Evolutionary conservation across 2,888 invertebrate genomes (phyloP), one percentile per base, ranked within the genome.

Genomic region (Gasteruption jaculator): DNA sequence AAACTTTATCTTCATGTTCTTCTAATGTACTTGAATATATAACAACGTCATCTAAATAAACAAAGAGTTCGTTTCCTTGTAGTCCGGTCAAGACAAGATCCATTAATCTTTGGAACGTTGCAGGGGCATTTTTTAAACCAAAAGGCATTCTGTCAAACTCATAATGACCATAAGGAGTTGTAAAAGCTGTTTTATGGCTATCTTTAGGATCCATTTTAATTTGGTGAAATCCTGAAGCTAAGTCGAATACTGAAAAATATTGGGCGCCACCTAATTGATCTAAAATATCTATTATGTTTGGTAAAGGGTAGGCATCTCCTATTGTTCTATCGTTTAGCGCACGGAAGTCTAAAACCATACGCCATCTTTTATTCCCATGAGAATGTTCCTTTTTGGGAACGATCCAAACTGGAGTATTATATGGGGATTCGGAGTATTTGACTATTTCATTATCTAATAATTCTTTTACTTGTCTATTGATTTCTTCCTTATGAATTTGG

Each of bases 111-210:
- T 70, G 69, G 35, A 72, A 71, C 0, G 67, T 67, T 1, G 65
- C 60, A 1, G 72, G 71, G 1, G 71, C 68, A 42, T 68, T 70
- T 54, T 63, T 65, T 6, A 73, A 55, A 2, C 65, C 71, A 47
- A 71, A 65, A 0, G 65, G 65, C 59, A 69, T 61, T 14, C 65
- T 38, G 5, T 43, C 49, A 36, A 55, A 71, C 45, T 70, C 59
- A 33, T 54, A 67, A 41, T 67, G 68, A 16, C 63, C 68, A 6
- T 44, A 34, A 20, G 53, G 56, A 7, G 57, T 55, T 3, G 56
- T 53, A 43, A 70, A 70, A 2, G 68, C 68, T 7, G 68, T 69
- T 59, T 68, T 70, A 16, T 45, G 38, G 8, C 48, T 41, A 43
- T 66, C 63, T 30, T 51, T 32, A 5, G 48, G 43, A 31, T 56